Base-by-base conservation (phyloP, 2,113 vertebrate genomes). In the Mus pahari region DNA sequence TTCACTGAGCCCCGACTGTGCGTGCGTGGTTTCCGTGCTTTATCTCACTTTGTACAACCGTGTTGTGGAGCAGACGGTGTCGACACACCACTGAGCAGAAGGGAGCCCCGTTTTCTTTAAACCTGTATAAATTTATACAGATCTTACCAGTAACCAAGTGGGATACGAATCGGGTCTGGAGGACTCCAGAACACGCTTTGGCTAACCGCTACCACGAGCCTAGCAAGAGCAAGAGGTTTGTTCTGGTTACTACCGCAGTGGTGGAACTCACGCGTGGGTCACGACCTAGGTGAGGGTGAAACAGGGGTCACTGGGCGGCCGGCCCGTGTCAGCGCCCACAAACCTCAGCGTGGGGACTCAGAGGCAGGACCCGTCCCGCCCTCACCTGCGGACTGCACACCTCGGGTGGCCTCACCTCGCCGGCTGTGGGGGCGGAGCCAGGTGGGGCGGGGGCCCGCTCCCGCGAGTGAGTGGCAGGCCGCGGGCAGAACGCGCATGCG, bases 321-420 rank as follows among this genome's bases (percentile, higher is more conserved):
- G 0, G 12, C 66, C 71, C 0, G 5, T 31, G 78, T 10, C 71
- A 50, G 48, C 19, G 6, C 0, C 0, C 66, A 60, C 91, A 28
- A 70, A 91, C 74, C n/a, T 77, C 62, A 3, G 16, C 39, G 0
- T 7, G 45, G 64, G n/a, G 45, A 71, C 82, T 70, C 20, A 7
- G 64, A 84, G 91, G 86, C 79, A 12, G 24, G 66, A 66, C 79
- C 19, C 5, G 73, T 22, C 48, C 77, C 66, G 86, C 91, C 89
- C 60, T 89, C 90, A 96, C 97, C 97, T 96, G 93, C 74, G 9
- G 91, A 78, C 1, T 60, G 84, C 75, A 48, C 93, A 91, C 97
- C 58, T 26, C 0, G 5, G 1, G 5, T 36, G 5, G 70, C 12
- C 81, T 31, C 19, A 68, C 33, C 0, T 2, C 7, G 6, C 0